Base-by-base conservation (phyloP, 2,888 invertebrate species). In the Arge pagana region DNA sequence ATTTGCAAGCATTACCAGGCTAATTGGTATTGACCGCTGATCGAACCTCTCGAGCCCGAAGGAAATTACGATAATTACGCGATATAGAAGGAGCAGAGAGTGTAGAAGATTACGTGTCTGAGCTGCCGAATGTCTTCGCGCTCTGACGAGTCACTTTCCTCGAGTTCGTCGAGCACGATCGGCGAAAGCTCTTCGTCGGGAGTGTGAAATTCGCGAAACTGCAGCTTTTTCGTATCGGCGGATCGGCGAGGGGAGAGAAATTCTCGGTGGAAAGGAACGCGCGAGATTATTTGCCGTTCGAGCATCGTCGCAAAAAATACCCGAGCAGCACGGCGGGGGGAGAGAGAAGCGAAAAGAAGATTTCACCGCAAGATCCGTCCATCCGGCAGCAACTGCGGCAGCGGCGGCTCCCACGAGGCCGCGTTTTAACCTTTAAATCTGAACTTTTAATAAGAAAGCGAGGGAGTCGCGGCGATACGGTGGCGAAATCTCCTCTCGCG, bases 401-500 rank as follows among this genome's bases (percentile, higher is more conserved):
- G n/a, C n/a, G 13, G 33, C 45, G 33, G 45, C 45, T 45, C 45
- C 45, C 45, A 45, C 45, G 45, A 16, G 45, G n/a, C n/a, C n/a
- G n/a, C 31, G 24, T 45, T 33, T 45, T 33, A 45, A 45, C 45
- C 23, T 15, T 24, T 13, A 33, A 33, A 19, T 42, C 42, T 30
- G 28, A 28, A 30, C 68, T 72, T 72, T 72, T 73, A 73, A 72
- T 72, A 71, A 72, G 66, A 71, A 73, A 71, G 70, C 70, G 72
- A 71, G 71, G 72, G 70, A 69, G 61, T 58, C 62, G 62, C 58
- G 67, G 18, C 16, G 28, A 26, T 26, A 19, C 30, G 30, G n/a
- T n/a, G n/a, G n/a, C n/a, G n/a, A n/a, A n/a, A n/a, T n/a, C 16
- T 18, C 16, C 16, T 10, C 13, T 10, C 6, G 10, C n/a, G n/a